Conservation (phyloP, 2,113 vertebrate species). For the Anguilla japonica region DNA sequence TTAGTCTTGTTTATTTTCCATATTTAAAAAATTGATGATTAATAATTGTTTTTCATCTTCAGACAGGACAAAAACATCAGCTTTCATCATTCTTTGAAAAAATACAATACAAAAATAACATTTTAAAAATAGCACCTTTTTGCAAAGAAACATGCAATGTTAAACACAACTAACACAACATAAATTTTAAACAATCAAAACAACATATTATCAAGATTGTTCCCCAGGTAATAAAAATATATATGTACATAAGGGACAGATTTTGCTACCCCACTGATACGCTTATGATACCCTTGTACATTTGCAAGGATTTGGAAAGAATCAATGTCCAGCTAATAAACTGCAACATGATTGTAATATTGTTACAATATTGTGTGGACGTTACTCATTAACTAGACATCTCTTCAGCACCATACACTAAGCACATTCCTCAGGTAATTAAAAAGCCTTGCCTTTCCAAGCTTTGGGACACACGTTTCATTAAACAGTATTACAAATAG, state of each 20-base stretch:
- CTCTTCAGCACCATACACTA: background rate
- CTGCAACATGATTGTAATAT: background rate
- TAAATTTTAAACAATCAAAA: background rate
- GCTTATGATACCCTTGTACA: background rate
- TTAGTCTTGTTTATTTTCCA: slow-evolving; percentile 35
- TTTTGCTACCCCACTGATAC: background rate
- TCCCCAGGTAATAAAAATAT: slow-evolving; percentile 30
- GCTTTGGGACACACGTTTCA: too few relatives aligned
- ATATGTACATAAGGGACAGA: background rate
- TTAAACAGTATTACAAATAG: too few relatives aligned
- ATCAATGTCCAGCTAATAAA: background rate
- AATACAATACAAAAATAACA: slow-evolving; percentile 45
- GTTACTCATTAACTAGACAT: background rate
- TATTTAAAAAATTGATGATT: slow-evolving; percentile 42
- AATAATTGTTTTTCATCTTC: slow-evolving; percentile 14
- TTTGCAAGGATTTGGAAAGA: background rate
- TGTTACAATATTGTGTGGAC: background rate
- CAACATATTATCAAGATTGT: slow-evolving; percentile 22
- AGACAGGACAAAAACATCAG: slow-evolving; percentile 21
- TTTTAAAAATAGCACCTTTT: slow-evolving; percentile 69
- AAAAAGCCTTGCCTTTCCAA: background rate
- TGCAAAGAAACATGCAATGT: slow-evolving; percentile 39
- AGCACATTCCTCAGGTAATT: background rate
- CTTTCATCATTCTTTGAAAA: slow-evolving; percentile 56
- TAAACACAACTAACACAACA: slow-evolving; percentile 19